These are phyloP conservation scores for Tipula confusa DNA, from an alignment of 2,888 invertebrate species.

Conservation along the genomic window DNA sequence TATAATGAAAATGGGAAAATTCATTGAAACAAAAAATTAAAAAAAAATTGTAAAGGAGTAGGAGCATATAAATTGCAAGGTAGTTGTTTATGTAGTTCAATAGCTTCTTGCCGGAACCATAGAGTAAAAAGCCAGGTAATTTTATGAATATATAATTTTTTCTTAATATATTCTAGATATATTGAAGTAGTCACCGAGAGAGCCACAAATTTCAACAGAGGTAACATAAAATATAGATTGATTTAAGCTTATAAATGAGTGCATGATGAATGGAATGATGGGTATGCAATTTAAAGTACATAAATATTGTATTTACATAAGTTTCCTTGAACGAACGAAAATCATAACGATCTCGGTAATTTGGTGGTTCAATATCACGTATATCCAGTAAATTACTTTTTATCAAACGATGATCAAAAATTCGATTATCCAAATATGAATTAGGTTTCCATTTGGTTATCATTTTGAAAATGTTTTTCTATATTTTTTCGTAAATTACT, in stretches of 20 bases:
- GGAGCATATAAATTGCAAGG: not conserved
- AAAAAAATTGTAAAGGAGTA: too few species aligned
- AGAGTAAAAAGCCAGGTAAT: too few species aligned
- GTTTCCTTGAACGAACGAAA: conserved; percentile 49
- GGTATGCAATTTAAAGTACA: too few species aligned
- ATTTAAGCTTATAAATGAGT: too few species aligned
- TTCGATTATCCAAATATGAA: conserved; percentile 47
- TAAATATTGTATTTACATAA: conserved; percentile 42
- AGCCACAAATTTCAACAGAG: too few species aligned
- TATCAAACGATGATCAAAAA: conserved; percentile 48
- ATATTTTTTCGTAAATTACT: not conserved
- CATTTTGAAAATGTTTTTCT: not conserved
- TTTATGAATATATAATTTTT: too few species aligned
- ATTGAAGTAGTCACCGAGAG: too few species aligned
- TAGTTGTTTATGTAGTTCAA: not conserved
- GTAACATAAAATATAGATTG: too few species aligned
- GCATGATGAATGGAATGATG: conserved; percentile 4
- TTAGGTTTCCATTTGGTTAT: conserved; percentile 41
- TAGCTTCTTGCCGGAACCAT: too few species aligned
- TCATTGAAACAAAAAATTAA: conserved; percentile 27
- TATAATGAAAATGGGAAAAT: conserved; percentile 25
- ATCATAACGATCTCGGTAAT: conserved; percentile 45
- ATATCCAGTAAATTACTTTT: conserved; percentile 47
- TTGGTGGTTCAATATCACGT: conserved; percentile 44
- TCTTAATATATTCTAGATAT: too few species aligned